phyloP scores from a whole-genome alignment of 2,888 invertebrate species.

The Coecobrya sp. region DNA sequence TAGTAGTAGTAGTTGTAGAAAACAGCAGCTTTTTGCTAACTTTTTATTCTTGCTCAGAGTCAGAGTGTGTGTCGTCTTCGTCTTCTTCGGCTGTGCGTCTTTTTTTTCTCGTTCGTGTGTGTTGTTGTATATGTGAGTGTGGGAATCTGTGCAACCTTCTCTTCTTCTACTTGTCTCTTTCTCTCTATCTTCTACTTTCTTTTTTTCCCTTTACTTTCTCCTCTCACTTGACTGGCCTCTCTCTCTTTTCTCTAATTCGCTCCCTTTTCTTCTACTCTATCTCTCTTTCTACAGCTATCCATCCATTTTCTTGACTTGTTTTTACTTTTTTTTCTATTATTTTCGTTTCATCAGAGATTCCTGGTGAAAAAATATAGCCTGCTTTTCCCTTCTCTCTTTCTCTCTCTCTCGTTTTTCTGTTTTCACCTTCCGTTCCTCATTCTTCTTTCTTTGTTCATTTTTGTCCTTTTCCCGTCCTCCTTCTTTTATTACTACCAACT shows the following conservation, averaged over 20 bases:
- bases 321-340: too few species aligned
- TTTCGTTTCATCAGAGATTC: too few species aligned
- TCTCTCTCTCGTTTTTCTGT: background rate
- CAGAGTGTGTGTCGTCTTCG: conserved; percentile 63
- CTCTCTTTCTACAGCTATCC: background rate
- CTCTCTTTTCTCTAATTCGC: background rate
- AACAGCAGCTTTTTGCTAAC: conserved; percentile 58
- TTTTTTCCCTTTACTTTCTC: conserved; percentile 49
- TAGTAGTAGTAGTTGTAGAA: background rate
- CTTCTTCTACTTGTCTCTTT: background rate
- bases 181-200: conserved; percentile 31
- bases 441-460: background rate
- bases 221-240: conserved; percentile 25
- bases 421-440: conserved; percentile 68
- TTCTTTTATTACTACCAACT: background rate
- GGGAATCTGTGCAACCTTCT: conserved; percentile 80
- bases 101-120: conserved; percentile 51
- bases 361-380: conserved; percentile 7
- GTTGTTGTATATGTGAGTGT: conserved; percentile 72
- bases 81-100: conserved; percentile 57
- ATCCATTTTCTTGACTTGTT: background rate
- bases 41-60: conserved; percentile 46
- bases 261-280: background rate
- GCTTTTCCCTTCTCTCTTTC: background rate
- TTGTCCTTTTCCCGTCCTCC: conserved; percentile 36